A percentile compares a stretch with the other conserved stretches of the same genome.
Evolutionary conservation across 2,113 vertebrate species (phyloP).

Genomic region (Bubo bubo): DNA sequence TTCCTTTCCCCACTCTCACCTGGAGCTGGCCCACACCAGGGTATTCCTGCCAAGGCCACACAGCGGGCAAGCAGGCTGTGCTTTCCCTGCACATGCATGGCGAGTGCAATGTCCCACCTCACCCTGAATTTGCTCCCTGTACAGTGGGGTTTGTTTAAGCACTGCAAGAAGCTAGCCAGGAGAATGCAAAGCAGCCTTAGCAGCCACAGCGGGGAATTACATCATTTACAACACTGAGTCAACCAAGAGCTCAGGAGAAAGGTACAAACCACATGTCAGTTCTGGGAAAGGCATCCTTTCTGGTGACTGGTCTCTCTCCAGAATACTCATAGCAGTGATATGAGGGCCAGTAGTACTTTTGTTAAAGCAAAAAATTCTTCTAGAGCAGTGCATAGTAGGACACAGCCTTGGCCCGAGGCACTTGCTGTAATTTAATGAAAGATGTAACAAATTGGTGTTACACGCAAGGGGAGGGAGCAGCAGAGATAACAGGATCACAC

Average conservation of each 20-base stretch:
- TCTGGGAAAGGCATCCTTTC: neutral
- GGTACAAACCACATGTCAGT: neutral
- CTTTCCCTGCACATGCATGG: accelerated
- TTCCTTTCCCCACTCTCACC: neutral
- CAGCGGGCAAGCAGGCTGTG: neutral
- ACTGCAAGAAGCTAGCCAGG: neutral
- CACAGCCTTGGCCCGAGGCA: neutral
- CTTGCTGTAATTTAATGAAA: neutral
- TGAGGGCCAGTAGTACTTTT: neutral
- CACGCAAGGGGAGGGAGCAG: neutral
- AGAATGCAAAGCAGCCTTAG: neutral
- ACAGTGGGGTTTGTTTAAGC: accelerated
- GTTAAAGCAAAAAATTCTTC: neutral
- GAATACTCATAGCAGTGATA: neutral
- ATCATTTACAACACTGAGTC: neutral
- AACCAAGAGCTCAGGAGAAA: neutral
- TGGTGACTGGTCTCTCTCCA: neutral
- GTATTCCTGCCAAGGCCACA: neutral
- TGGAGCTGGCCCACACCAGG: neutral
- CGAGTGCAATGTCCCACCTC: neutral
- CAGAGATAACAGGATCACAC: neutral
- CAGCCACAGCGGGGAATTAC: neutral
- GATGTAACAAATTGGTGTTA: neutral
- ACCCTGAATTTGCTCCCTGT: neutral
- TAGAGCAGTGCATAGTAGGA: neutral